These are phyloP conservation scores for Trididemnum miniatum DNA, from an alignment of 23 tunicate genomes.

Conservation along the genomic window DNA sequence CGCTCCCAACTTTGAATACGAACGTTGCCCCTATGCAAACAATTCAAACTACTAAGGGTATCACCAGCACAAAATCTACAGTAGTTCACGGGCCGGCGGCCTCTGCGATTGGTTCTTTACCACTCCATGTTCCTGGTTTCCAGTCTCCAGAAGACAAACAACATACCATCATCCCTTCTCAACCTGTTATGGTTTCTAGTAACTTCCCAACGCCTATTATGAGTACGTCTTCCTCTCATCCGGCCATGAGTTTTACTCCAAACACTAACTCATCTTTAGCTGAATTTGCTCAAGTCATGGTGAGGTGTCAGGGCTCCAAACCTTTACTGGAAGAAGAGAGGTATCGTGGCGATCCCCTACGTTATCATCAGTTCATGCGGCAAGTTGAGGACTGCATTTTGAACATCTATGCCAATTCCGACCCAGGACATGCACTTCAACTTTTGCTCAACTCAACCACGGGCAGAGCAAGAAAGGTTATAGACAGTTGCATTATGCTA, in stretches of 20 bases:
- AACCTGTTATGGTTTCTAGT: conserved; percentile 1
- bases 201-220: neutral
- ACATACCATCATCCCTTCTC: neutral
- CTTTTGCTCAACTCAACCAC: conserved; percentile 8
- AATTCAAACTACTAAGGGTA: neutral
- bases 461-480: conserved; percentile 14
- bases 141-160: neutral
- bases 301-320: conserved; percentile 14
- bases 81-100: conserved; percentile 9
- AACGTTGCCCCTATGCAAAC: neutral
- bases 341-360: conserved; percentile 16
- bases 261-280: neutral
- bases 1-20: neutral
- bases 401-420: neutral
- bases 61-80: neutral
- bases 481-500: neutral
- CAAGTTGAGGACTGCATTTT: conserved; percentile 23
- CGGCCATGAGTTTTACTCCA: neutral
- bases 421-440: conserved; percentile 21
- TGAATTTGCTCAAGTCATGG: conserved; percentile 7
- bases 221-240: neutral
- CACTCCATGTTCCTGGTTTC: conserved; percentile 1
- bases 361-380: conserved; percentile 12
- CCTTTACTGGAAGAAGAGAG: neutral
- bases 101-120: neutral